Evolutionary conservation across 2,113 vertebrate genomes (phyloP), one percentile per base, ranked within the genome.

Genomic region (Coreoperca whiteheadi): DNA sequence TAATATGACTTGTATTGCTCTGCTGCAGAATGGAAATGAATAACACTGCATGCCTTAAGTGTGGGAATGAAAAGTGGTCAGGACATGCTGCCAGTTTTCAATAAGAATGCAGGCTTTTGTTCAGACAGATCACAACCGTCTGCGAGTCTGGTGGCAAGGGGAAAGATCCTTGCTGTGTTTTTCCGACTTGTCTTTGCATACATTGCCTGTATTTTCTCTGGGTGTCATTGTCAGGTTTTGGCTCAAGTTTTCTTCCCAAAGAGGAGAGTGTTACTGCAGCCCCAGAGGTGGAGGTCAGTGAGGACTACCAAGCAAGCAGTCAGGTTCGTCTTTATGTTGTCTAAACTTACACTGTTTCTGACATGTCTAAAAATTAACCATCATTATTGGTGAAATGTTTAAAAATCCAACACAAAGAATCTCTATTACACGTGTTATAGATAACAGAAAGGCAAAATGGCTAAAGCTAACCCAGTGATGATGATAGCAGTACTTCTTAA

Each of bases 241-340:
- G 97, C 78, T 99, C 98, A 87, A 97, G 96, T 91, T 99, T 99
- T 92, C 96, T 98, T 84, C 97, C 97, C 73, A 98, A 98, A 87
- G 98, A 99, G 89, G 97, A 98, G 93, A 98, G 97, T 59, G 61
- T 97, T 63, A 95, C 96, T 20, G 91, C 94, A 50, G 92, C 96
- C 83, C 95, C 96, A 80, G 96, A 97, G 93, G 96, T 94, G 81
- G 94, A 95, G 88, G 93, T 94, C 76, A 93, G 85, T 59, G 95
- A 96, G 59, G 96, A 96, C 60, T 97, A 97, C 91, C 97, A 97
- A 93, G 95, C 96, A 79, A 96, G 97, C 95, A 99, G 97, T 91
- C 98, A 99, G 96, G 98, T 96, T 89, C 69, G 91, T 71, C 2
- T 69, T 48, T 23, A 32, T 23, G 25, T 50, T 9, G 28, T 57